A percentile compares a stretch with the other conserved stretches of the same genome.
These are phyloP conservation scores for Origma solitaria DNA, from an alignment of 2,113 vertebrate genomes.

Conservation along the genomic window DNA sequence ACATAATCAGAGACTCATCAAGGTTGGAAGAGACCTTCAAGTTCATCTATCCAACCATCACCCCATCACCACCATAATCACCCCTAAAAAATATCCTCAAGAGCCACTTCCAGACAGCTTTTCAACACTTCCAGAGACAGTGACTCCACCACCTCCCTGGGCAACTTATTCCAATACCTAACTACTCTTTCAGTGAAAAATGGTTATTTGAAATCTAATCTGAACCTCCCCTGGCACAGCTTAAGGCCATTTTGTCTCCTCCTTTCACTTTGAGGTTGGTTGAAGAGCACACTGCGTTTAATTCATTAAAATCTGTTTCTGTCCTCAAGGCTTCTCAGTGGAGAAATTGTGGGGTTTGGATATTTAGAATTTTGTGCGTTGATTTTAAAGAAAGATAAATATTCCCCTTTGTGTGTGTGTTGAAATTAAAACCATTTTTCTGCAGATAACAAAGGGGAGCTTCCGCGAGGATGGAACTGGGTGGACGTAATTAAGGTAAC, in stretches of 20 bases:
- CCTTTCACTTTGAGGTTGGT: background rate
- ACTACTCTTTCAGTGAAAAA: background rate
- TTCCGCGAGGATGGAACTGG: constrained; percentile 98
- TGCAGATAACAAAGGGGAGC: constrained; percentile 91
- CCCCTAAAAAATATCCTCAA: background rate
- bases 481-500: constrained; percentile 95
- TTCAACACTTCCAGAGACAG: accelerated
- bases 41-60: background rate
- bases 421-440: constrained; percentile 34
- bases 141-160: background rate
- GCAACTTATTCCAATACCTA: background rate
- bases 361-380: background rate
- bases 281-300: background rate
- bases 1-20: background rate
- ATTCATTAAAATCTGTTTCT: background rate
- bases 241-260: background rate
- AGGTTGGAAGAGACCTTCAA: background rate
- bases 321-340: background rate
- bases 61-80: background rate
- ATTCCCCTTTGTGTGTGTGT: background rate
- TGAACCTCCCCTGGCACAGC: background rate
- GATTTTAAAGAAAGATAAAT: background rate
- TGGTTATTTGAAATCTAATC: background rate
- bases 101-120: background rate
- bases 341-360: background rate